Percentiles rank a stretch among this genome's conserved stretches.
phyloP scores from a whole-genome alignment of 2,113 vertebrate genomes.

The Tamias sibiricus region DNA sequence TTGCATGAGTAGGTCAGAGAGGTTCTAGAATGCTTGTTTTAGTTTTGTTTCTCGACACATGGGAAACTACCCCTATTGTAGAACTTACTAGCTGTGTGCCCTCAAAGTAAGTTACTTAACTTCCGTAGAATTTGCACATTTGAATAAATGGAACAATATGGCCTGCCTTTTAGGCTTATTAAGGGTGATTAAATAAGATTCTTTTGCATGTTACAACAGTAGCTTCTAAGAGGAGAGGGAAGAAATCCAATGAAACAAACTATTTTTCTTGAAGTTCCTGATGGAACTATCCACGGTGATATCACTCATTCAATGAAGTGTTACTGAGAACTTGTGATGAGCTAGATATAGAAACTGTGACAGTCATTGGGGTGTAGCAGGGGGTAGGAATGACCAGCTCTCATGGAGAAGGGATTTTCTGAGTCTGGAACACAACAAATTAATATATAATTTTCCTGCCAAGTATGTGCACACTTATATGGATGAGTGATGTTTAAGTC shows the following conservation, averaged over 20 bases:
- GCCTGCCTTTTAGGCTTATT: background rate
- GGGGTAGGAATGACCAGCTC: background rate
- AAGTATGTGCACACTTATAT: background rate
- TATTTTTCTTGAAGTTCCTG: conserved; percentile 17
- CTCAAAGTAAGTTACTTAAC: background rate
- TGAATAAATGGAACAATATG: background rate
- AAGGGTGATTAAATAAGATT: background rate
- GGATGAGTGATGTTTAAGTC: background rate
- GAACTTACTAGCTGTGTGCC: background rate
- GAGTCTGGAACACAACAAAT: background rate
- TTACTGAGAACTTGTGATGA: background rate
- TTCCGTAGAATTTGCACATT: background rate
- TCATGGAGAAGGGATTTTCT: background rate
- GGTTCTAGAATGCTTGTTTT: background rate
- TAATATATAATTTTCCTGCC: background rate
- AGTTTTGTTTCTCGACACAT: background rate
- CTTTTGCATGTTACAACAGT: background rate
- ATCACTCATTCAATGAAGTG: background rate
- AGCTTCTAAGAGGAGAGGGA: background rate
- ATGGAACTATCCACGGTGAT: background rate
- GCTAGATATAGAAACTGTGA: background rate
- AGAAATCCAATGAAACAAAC: background rate
- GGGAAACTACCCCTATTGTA: background rate
- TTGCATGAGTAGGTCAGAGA: background rate
- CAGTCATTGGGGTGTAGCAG: background rate